Conservation (phyloP, 2,797 vertebrate species). For the Malacoraja senta region DNA sequence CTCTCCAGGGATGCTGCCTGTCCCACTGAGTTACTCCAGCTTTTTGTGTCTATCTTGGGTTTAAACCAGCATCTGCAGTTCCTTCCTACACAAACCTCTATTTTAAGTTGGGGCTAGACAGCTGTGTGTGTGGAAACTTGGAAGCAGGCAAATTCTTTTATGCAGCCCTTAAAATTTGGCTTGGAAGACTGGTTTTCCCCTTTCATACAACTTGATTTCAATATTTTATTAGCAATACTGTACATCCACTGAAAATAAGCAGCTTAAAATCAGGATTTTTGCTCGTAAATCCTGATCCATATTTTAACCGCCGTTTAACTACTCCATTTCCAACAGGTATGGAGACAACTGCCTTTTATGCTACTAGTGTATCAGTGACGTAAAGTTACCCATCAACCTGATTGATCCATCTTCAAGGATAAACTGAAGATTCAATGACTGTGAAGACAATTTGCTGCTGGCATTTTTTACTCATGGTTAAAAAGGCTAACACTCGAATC, state of each 20-base stretch:
- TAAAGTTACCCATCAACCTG: background rate
- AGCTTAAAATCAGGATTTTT: background rate
- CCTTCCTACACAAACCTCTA: background rate
- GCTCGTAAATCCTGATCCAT: background rate
- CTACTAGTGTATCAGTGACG: background rate
- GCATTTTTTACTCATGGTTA: background rate
- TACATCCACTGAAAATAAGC: background rate
- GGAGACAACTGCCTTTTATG: background rate
- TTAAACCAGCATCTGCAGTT: too few species aligned
- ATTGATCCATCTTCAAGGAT: background rate
- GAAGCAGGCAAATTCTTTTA: background rate
- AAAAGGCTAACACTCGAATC: background rate
- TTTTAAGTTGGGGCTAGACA: background rate
- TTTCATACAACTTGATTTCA: background rate
- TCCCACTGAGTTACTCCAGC: too few species aligned
- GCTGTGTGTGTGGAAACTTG: background rate
- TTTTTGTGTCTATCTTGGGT: too few species aligned
- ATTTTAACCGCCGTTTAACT: background rate
- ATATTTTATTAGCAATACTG: background rate
- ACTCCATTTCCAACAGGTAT: background rate
- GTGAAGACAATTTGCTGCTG: background rate
- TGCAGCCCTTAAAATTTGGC: background rate
- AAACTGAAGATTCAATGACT: background rate
- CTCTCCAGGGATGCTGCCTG: too few species aligned
- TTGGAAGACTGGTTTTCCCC: background rate